phyloP scores from a whole-genome alignment of 1,140 invertebrate species.

The Portunus trituberculatus region DNA sequence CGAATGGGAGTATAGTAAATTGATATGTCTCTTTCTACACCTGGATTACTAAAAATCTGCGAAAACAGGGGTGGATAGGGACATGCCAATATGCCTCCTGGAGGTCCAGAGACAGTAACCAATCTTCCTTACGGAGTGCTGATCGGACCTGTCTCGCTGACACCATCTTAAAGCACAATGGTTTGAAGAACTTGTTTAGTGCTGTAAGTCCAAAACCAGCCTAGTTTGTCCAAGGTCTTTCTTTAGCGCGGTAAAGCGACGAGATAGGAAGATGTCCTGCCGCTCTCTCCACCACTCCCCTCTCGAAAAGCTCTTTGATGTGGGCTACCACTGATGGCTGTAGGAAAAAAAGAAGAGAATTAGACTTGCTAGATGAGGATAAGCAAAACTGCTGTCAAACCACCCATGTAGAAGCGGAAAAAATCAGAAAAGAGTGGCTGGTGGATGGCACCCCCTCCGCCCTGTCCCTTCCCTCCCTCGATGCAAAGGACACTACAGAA shows the following conservation, averaged over 20 bases:
- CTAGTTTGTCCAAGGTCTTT: background rate
- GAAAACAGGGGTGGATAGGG: background rate
- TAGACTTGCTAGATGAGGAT: too few species aligned
- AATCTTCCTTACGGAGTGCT: background rate
- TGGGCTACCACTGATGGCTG: too few species aligned
- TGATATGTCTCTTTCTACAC: background rate
- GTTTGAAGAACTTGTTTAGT: background rate
- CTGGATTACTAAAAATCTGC: background rate
- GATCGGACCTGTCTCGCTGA: background rate
- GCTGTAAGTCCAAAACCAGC: background rate
- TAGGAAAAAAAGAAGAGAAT: too few species aligned
- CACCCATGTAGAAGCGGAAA: too few species aligned
- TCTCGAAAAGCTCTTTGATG: too few species aligned
- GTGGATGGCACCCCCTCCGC: too few species aligned
- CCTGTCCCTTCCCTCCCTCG: too few species aligned
- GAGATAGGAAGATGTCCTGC: background rate
- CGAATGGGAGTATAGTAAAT: background rate
- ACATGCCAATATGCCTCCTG: background rate
- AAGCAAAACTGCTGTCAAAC: too few species aligned
- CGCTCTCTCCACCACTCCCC: background rate
- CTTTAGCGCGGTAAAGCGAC: background rate
- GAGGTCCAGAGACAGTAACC: background rate
- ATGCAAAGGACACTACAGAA: too few species aligned
- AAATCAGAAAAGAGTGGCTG: too few species aligned
- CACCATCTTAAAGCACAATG: background rate